Evolutionary conservation across 2,888 invertebrate species (phyloP).

Genomic region (Xylota segnis): DNA sequence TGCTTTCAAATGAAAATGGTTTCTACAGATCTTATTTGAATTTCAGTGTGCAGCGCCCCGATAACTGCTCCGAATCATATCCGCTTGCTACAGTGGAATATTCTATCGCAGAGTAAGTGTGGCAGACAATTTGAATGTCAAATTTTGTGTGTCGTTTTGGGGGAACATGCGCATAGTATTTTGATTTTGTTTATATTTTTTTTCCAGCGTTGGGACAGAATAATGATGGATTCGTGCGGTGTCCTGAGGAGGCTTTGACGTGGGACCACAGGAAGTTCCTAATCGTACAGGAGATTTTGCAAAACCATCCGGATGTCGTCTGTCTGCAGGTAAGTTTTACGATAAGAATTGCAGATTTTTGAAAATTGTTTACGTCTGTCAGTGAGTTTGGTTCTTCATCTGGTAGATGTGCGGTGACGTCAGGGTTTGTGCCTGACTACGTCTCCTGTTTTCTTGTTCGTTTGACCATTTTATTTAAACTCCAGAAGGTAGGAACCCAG

Average conservation of each 20-base stretch:
- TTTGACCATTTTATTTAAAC: no score
- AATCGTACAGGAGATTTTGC: slow-evolving; percentile 89
- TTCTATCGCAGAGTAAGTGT: slow-evolving; percentile 89
- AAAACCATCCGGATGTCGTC: slow-evolving; percentile 89
- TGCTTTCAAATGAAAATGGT: slow-evolving; percentile 29
- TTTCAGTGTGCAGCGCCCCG: slow-evolving; percentile 85
- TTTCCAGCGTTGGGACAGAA: slow-evolving; percentile 88
- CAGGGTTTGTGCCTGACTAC: no score
- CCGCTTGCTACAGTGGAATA: slow-evolving; percentile 89
- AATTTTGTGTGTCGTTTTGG: slow-evolving; percentile 31
- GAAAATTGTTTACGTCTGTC: neutral
- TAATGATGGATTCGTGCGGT: slow-evolving; percentile 90
- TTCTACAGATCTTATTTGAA: slow-evolving; percentile 19
- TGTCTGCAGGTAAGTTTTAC: slow-evolving; percentile 87
- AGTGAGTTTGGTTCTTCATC: neutral
- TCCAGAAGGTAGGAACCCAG: no score
- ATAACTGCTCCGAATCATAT: slow-evolving; percentile 85
- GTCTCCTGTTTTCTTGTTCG: no score
- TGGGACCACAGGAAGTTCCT: slow-evolving; percentile 89
- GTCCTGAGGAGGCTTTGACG: slow-evolving; percentile 89
- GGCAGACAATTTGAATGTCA: slow-evolving; percentile 54
- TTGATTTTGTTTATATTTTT: slow-evolving; percentile 72
- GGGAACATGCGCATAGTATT: slow-evolving; percentile 36
- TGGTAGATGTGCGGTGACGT: no score
- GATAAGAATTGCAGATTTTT: slow-evolving; percentile 22